Evolutionary conservation across 2,888 invertebrate species (phyloP).

Genomic region (Temnothorax rugatulus): DNA sequence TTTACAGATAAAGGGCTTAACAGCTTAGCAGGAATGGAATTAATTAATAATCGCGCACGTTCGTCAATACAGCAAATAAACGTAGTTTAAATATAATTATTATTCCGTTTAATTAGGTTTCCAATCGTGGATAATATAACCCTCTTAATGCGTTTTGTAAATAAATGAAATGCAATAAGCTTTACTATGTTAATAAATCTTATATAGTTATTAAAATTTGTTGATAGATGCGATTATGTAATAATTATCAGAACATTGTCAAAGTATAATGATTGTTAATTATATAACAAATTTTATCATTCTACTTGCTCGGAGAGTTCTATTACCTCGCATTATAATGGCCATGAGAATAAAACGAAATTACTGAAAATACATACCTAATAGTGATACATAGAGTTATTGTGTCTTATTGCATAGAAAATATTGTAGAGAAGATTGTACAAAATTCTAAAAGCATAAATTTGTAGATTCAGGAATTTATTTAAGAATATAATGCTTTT

Average conservation of each 20-base stretch:
- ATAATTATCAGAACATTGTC: neutral
- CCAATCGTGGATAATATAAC: neutral
- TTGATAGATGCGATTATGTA: neutral
- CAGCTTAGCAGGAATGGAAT: neutral
- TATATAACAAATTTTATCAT: neutral
- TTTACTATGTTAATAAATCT: slow-evolving; percentile 19
- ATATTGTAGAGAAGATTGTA: too few species aligned
- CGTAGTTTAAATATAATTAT: neutral
- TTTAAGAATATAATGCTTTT: neutral
- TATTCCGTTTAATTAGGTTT: slow-evolving; percentile 26
- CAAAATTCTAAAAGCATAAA: neutral
- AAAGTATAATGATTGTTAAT: neutral
- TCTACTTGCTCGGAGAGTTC: neutral
- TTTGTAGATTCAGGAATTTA: neutral
- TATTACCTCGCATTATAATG: neutral
- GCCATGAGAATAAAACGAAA: too few species aligned
- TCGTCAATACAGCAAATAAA: neutral
- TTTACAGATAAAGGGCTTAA: neutral
- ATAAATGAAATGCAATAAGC: neutral
- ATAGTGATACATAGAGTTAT: too few species aligned
- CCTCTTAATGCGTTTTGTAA: neutral
- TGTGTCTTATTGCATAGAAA: too few species aligned
- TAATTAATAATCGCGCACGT: neutral
- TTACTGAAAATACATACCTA: too few species aligned
- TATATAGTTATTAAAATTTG: neutral